phyloP scores from a whole-genome alignment of 2,888 invertebrate species.

The Argynnis bischoffii region DNA sequence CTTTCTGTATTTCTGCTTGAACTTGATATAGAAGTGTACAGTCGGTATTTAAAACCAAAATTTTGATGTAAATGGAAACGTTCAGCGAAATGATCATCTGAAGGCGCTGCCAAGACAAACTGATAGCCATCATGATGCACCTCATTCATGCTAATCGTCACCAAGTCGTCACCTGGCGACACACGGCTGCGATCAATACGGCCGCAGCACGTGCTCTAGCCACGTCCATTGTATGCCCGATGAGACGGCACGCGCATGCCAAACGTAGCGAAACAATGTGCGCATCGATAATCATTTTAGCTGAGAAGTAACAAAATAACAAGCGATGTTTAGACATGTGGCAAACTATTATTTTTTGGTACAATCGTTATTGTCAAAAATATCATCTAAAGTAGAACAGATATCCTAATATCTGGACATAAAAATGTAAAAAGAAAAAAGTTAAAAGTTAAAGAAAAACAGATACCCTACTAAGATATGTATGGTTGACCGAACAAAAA shows the following conservation, averaged over 20 bases:
- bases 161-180: slow-evolving; percentile 67
- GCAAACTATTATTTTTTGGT: too few relatives aligned
- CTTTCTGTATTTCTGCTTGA: too few relatives aligned
- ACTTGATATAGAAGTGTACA: too few relatives aligned
- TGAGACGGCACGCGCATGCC: slow-evolving; percentile 69
- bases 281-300: slow-evolving; percentile 71
- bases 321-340: slow-evolving; percentile 2
- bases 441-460: too few relatives aligned
- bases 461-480: neutral
- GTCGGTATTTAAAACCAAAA: too few relatives aligned
- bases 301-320: slow-evolving; percentile 45
- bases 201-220: slow-evolving; percentile 75
- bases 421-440: too few relatives aligned
- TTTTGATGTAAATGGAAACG: neutral
- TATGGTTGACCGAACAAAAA: slow-evolving; percentile 5
- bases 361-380: too few relatives aligned
- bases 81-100: slow-evolving; percentile 55
- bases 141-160: slow-evolving; percentile 68
- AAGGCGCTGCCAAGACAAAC: slow-evolving; percentile 61
- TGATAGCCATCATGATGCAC: slow-evolving; percentile 68
- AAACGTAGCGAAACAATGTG: slow-evolving; percentile 72
- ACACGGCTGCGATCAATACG: slow-evolving; percentile 64
- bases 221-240: slow-evolving; percentile 74
- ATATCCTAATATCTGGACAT: too few relatives aligned
- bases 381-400: too few relatives aligned